Percentiles rank a stretch among this genome's conserved stretches.
Evolutionary conservation across 2,113 vertebrate species (phyloP).

Genomic region (Noctilio leporinus): DNA sequence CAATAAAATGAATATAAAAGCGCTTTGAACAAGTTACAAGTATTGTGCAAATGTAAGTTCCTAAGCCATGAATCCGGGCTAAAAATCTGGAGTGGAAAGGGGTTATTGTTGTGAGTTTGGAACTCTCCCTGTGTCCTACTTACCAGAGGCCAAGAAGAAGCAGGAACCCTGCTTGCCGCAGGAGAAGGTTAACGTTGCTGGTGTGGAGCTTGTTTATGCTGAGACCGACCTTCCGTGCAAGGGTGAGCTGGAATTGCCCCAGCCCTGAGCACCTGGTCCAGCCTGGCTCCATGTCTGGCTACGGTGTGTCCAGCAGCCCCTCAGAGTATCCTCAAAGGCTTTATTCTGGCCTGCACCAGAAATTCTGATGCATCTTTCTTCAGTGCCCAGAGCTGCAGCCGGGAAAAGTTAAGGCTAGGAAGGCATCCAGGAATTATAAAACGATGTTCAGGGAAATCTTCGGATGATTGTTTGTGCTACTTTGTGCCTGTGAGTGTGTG

Average conservation of each 20-base stretch:
- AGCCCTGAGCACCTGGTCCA: background rate
- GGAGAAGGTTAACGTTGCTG: background rate
- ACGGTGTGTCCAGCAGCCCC: background rate
- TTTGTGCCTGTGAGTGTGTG: background rate
- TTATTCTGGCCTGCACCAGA: background rate
- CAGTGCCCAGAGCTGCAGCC: background rate
- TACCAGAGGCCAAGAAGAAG: background rate
- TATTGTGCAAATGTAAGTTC: background rate
- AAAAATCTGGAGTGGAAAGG: background rate
- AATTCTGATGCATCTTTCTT: background rate
- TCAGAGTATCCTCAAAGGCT: background rate
- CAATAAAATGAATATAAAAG: background rate
- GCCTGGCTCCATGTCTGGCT: background rate
- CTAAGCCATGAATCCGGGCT: background rate
- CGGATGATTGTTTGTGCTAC: background rate
- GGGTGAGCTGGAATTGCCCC: background rate
- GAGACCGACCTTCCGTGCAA: background rate
- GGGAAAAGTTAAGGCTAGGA: background rate
- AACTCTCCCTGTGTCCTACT: background rate
- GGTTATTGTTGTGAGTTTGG: background rate
- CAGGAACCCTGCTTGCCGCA: background rate
- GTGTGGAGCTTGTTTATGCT: background rate
- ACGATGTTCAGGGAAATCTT: background rate
- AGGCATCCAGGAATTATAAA: background rate
- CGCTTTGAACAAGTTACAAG: conserved; percentile 19